A percentile compares a stretch with the other conserved stretches of the same genome.
These are phyloP conservation scores for Oryzias dopingdopingensis DNA, from an alignment of 2,797 vertebrate genomes.

Conservation along the genomic window DNA sequence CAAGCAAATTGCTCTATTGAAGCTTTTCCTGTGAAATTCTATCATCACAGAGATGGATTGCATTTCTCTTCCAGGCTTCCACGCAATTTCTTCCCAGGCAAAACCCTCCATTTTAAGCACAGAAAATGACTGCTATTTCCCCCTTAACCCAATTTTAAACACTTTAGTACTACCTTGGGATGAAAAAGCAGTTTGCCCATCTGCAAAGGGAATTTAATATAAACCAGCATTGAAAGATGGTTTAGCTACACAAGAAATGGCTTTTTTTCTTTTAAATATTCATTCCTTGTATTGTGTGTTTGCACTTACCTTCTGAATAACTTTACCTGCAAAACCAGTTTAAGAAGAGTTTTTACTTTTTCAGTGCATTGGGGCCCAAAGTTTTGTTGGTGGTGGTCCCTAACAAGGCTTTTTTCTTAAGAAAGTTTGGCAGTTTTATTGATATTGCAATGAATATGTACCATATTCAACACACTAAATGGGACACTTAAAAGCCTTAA, in stretches of 20 bases:
- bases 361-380: slow-evolving; percentile 23
- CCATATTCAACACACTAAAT: no score
- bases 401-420: no score
- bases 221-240: slow-evolving; percentile 62
- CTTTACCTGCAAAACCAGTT: slow-evolving; percentile 43
- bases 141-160: slow-evolving; percentile 80
- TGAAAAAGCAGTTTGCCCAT: slow-evolving; percentile 68
- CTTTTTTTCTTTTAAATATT: slow-evolving; percentile 47
- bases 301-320: slow-evolving; percentile 36
- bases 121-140: slow-evolving; percentile 76
- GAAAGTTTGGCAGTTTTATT: no score
- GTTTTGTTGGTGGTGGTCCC: not conserved
- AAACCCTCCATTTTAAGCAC: slow-evolving; percentile 66
- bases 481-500: no score
- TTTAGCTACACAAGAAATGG: slow-evolving; percentile 46
- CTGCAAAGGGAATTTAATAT: slow-evolving; percentile 75
- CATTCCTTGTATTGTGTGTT: slow-evolving; percentile 39
- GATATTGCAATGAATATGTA: no score
- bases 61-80: slow-evolving; percentile 68
- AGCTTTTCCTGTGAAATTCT: slow-evolving; percentile 77
- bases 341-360: slow-evolving; percentile 30
- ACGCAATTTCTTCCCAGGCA: slow-evolving; percentile 65
- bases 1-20: slow-evolving; percentile 70
- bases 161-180: slow-evolving; percentile 75
- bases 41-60: slow-evolving; percentile 76